Evolutionary conservation across 2,113 vertebrate genomes (phyloP).

Genomic region (Anguilla japonica): DNA sequence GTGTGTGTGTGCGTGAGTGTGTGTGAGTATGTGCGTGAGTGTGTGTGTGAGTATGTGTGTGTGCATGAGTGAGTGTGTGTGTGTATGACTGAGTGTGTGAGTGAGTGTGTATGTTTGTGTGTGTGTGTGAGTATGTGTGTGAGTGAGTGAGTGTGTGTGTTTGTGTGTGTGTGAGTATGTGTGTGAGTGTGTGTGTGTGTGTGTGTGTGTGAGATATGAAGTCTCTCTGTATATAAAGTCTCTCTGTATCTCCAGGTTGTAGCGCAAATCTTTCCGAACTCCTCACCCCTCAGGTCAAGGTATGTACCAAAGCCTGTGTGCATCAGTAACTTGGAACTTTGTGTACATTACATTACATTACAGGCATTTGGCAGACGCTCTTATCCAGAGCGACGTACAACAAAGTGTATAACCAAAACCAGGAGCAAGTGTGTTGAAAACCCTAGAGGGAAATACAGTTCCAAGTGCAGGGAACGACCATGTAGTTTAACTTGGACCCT

Average conservation of each 20-base stretch:
- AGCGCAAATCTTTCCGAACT: not conserved
- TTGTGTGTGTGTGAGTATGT: not conserved
- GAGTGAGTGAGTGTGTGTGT: not conserved
- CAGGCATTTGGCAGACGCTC: no score
- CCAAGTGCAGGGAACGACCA: no score
- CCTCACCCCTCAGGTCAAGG: not conserved
- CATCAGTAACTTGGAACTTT: no score
- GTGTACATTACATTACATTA: no score
- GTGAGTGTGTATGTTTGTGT: not conserved
- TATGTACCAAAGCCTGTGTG: no score
- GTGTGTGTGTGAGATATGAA: not conserved
- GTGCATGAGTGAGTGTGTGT: not conserved
- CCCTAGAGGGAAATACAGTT: no score
- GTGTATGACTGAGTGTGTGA: not conserved
- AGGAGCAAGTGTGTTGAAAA: no score
- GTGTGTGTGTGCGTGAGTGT: slow-evolving; percentile 21
- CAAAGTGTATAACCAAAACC: no score
- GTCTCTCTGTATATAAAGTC: not conserved
- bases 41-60: not conserved
- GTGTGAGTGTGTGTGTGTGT: not conserved
- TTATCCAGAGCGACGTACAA: no score
- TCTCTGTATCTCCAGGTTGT: not conserved
- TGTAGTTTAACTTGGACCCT: no score
- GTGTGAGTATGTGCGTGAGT: slow-evolving; percentile 19
- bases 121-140: not conserved